Conservation (phyloP, 2,113 vertebrate genomes). For the Nerophis ophidion region DNA sequence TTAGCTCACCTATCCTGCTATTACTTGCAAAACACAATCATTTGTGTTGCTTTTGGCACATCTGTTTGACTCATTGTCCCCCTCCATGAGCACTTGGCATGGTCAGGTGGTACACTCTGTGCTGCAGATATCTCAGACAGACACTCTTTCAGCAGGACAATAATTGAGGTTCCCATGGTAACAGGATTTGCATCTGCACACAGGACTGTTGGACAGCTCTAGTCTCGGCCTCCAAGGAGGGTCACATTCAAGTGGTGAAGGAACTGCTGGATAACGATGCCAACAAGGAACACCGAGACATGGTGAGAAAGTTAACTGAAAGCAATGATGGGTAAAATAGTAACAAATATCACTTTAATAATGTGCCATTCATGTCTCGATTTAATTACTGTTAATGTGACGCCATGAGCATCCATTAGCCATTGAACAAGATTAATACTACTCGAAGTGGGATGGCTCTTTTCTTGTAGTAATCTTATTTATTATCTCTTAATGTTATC, state of each 20-base stretch:
- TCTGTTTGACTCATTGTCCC: constrained; percentile 21
- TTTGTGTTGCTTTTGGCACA: constrained; percentile 2
- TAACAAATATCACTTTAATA: neutral
- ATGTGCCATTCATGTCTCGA: constrained; percentile 1
- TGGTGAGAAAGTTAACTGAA: constrained; percentile 72
- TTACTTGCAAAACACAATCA: constrained; percentile 20
- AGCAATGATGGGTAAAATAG: neutral
- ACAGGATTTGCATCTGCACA: constrained; percentile 18
- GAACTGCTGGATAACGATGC: constrained; percentile 84
- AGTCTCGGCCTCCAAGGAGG: constrained; percentile 93
- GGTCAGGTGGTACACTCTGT: constrained; percentile 64
- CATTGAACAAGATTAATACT: constrained; percentile 24
- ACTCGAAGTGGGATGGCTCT: constrained; percentile 25
- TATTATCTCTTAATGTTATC: constrained; percentile 36
- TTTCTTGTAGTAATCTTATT: constrained; percentile 48
- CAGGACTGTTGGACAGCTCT: constrained; percentile 98
- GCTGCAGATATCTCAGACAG: constrained; percentile 2
- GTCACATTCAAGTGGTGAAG: constrained; percentile 81
- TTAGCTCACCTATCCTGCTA: constrained; percentile 35
- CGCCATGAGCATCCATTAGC: constrained; percentile 31
- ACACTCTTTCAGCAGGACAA: constrained; percentile 4
- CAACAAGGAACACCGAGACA: constrained; percentile 88
- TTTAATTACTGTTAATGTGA: constrained; percentile 9
- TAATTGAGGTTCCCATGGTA: constrained; percentile 30
- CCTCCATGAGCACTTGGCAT: constrained; percentile 70